These are phyloP conservation scores for Lypha dubia DNA, from an alignment of 2,888 invertebrate genomes.

Conservation along the genomic window DNA sequence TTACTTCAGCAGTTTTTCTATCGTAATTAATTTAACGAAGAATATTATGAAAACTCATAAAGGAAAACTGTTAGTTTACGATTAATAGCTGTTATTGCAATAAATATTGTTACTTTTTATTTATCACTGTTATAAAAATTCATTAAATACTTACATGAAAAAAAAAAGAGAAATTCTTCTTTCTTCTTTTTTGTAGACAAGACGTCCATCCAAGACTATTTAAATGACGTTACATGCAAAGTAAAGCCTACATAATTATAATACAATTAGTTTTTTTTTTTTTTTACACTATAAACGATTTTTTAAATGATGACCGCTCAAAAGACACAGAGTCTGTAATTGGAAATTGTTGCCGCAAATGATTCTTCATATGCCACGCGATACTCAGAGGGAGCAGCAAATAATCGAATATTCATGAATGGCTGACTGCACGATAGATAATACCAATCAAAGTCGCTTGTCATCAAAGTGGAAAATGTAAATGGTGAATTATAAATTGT, in stretches of 20 bases:
- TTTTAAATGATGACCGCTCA: conserved; percentile 28
- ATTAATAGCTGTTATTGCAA: conserved; percentile 23
- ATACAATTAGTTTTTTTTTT: conserved; percentile 52
- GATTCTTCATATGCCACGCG: background rate
- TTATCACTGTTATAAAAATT: conserved; percentile 31
- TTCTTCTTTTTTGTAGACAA: background rate
- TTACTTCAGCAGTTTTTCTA: background rate
- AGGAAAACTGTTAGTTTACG: conserved; percentile 3
- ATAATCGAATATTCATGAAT: background rate
- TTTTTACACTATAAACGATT: conserved; percentile 49
- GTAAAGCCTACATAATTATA: conserved; percentile 43
- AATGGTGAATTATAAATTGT: conserved; percentile 40
- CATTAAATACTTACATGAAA: conserved; percentile 31
- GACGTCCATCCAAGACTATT: background rate
- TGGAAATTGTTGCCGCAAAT: conserved; percentile 42
- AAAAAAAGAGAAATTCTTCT: background rate
- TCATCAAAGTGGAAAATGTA: conserved; percentile 32
- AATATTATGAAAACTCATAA: conserved; percentile 10
- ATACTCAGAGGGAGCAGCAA: background rate
- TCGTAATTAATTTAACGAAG: background rate
- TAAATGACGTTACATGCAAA: conserved; percentile 23
- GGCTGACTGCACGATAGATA: background rate
- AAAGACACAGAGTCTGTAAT: conserved; percentile 37
- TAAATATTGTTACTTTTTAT: conserved; percentile 19
- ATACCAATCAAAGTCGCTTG: conserved; percentile 29